phyloP scores from a whole-genome alignment of 1,140 invertebrate species.

The Onthophagus taurus region DNA sequence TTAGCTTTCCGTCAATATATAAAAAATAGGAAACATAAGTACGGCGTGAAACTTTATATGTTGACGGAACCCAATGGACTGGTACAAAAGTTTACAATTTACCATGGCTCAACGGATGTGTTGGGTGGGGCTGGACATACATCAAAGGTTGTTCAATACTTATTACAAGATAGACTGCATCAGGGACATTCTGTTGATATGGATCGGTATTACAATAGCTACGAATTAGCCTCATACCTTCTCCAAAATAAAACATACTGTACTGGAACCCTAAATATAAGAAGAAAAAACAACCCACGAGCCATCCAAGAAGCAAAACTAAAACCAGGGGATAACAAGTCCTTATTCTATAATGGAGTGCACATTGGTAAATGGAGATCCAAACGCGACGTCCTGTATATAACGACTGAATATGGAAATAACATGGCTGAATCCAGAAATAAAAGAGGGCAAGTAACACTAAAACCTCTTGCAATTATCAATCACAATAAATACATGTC shows the following conservation, averaged over 20 bases:
- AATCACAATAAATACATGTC: no score
- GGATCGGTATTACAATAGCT: slow-evolving; percentile 13
- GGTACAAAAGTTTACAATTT: slow-evolving; percentile 24
- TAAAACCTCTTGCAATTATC: no score
- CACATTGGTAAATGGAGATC: no score
- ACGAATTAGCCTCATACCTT: slow-evolving; percentile 1
- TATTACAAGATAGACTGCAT: slow-evolving; percentile 27
- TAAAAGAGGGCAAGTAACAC: no score
- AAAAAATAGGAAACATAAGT: no score
- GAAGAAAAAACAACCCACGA: slow-evolving; percentile 1
- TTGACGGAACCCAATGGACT: slow-evolving; percentile 31
- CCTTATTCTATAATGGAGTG: no score
- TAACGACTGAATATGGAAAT: no score
- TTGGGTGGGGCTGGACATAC: slow-evolving; percentile 20
- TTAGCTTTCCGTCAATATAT: no score
- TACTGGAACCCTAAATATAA: slow-evolving; percentile 1
- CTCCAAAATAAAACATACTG: slow-evolving; percentile 5
- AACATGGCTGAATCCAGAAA: no score
- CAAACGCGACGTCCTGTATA: no score
- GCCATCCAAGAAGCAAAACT: background rate
- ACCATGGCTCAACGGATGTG: slow-evolving; percentile 20
- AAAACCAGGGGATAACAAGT: background rate
- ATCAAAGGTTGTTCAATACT: slow-evolving; percentile 24
- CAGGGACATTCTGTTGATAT: slow-evolving; percentile 20
- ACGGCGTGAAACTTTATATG: slow-evolving; percentile 30